Evolutionary conservation across 2,888 invertebrate species (phyloP), one percentile per base, ranked within the genome.

Genomic region (Drosophila helvetica): DNA sequence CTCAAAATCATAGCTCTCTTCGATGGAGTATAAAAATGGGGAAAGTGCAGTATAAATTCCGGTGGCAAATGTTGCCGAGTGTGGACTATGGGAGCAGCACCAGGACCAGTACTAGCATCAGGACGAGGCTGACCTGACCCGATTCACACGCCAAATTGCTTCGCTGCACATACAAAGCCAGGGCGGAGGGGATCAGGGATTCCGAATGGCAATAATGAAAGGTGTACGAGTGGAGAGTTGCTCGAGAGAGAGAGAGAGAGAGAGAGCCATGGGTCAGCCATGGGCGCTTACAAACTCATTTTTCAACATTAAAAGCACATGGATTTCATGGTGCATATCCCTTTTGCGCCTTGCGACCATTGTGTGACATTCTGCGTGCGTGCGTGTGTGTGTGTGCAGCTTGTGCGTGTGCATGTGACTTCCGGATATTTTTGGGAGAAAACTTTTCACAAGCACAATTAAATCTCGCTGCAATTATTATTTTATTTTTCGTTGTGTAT

Each of bases 71-170:
- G 66, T 73, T 62, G 50, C 61, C 59, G 50, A 61, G 63, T 58
- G 70, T 45, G 54, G 56, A 55, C 55, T 51, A 17, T 52, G 54
- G 38, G 56, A 22, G 46, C n/a, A 56, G 45, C 46, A 42, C 3
- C 30, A 6, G 53, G 30, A 42, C 6, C 46, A 3, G 53, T 17
- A 50, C 55, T 42, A 52, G 59, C 33, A 19, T 17, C 38, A 53
- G 42, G 46, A 70, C 70, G 53, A 48, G 38, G 73, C 80, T 77
- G 80, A 86, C 76, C 79, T 86, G 85, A 85, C 85, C 85, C 87
- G 87, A 74, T 85, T 85, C 85, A 82, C 82, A 86, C 80, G 87
- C 82, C 82, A 85, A 86, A 82, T 85, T 86, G 85, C 87, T 79
- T 80, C 79, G 80, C 54, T 86, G 85, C 85, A 80, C 82, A 78